Percentiles rank a stretch among this genome's conserved stretches.
Evolutionary conservation across 2,888 invertebrate genomes (phyloP).

Genomic region (Alitta virens): DNA sequence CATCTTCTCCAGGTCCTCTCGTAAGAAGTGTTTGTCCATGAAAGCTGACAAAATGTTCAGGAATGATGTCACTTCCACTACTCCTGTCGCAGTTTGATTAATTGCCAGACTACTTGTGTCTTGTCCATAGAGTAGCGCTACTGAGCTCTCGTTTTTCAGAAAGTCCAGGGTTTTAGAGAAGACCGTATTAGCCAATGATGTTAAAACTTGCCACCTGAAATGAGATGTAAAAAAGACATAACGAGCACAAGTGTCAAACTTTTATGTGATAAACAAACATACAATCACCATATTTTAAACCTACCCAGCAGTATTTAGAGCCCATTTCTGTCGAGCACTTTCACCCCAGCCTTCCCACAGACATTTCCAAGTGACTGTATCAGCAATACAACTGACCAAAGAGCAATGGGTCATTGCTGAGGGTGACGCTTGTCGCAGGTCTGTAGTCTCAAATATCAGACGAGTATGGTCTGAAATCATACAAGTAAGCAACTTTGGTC

Average conservation of each 20-base stretch:
- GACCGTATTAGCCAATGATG: conserved; percentile 43
- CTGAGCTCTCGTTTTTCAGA: conserved; percentile 37
- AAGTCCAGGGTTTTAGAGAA: conserved; percentile 49
- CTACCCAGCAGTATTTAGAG: conserved; percentile 47
- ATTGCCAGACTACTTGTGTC: background rate
- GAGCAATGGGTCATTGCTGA: conserved; percentile 43
- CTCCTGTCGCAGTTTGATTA: conserved; percentile 37
- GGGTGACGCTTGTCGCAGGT: conserved; percentile 40
- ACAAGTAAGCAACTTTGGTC: no score
- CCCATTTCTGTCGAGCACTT: conserved; percentile 45
- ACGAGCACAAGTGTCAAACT: no score
- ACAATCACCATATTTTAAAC: no score
- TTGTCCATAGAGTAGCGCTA: conserved; percentile 34
- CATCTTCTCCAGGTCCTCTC: conserved; percentile 44
- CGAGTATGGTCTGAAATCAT: conserved; percentile 40
- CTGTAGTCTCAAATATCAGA: conserved; percentile 45
- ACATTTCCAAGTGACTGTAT: conserved; percentile 43
- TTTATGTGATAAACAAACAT: no score
- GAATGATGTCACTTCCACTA: conserved; percentile 46
- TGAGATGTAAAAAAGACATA: background rate
- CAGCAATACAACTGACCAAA: conserved; percentile 42
- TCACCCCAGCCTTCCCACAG: conserved; percentile 49
- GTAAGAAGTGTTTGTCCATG: conserved; percentile 41
- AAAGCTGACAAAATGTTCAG: conserved; percentile 46
- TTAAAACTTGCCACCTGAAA: conserved; percentile 44